These are phyloP conservation scores for Amblyjoppa proteus DNA, from an alignment of 2,888 invertebrate species.

Conservation along the genomic window DNA sequence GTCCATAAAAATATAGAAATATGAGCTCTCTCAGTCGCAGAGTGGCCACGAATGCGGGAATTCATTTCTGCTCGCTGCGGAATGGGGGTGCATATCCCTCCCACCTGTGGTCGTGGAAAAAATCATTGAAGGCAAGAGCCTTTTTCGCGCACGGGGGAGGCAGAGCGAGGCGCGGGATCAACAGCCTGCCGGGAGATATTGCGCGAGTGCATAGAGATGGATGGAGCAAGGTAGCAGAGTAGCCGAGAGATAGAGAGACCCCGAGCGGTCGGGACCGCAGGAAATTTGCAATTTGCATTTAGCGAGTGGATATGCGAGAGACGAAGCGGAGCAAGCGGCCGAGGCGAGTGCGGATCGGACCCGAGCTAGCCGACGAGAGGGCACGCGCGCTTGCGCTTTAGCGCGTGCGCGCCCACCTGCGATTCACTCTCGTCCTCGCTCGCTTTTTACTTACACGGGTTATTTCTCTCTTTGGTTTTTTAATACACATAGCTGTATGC, in stretches of 20 bases:
- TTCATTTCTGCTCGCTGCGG: constrained; percentile 33
- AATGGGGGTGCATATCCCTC: background rate
- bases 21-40: background rate
- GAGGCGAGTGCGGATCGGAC: constrained; percentile 44
- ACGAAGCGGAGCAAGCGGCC: constrained; percentile 61
- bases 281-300: constrained; percentile 72
- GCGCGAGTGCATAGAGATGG: constrained; percentile 52
- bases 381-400: constrained; percentile 65
- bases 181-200: constrained; percentile 43
- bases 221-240: constrained; percentile 40
- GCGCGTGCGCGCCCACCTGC: constrained; percentile 65
- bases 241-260: constrained; percentile 41
- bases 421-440: constrained; percentile 34
- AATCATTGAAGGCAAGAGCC: constrained; percentile 40
- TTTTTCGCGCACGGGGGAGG: constrained; percentile 36
- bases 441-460: constrained; percentile 26
- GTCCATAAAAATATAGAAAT: constrained; percentile 53
- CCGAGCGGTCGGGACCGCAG: constrained; percentile 68
- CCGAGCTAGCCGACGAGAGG: constrained; percentile 47
- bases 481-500: constrained; percentile 36
- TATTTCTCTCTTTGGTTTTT: constrained; percentile 31
- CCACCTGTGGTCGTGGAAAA: constrained; percentile 12
- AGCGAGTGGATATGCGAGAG: constrained; percentile 67
- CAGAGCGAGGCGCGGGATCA: constrained; percentile 27
- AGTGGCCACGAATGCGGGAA: background rate